phyloP scores from a whole-genome alignment of 2,888 invertebrate species.

The Trichogramma dendrolimi region DNA sequence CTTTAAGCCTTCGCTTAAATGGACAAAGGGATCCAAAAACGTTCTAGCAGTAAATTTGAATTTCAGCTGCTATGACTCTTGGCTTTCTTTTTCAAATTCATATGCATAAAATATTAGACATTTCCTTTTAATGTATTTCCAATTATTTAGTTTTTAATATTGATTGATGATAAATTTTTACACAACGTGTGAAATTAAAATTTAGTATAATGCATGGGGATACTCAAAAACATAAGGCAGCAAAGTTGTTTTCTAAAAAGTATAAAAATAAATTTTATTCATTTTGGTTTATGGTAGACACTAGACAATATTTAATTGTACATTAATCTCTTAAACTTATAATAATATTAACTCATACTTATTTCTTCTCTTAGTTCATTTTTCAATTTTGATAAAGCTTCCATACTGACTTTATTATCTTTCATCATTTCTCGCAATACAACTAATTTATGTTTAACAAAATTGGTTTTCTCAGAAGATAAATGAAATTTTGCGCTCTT shows the following conservation, averaged over 20 bases:
- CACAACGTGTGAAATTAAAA: no score
- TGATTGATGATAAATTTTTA: no score
- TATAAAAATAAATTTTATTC: neutral
- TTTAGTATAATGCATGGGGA: no score
- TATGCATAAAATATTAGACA: no score
- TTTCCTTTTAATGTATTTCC: no score
- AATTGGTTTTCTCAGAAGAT: conserved; percentile 31
- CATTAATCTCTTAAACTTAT: neutral
- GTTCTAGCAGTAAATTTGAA: no score
- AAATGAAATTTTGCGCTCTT: conserved; percentile 25
- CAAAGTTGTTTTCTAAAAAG: neutral
- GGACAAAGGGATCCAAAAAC: no score
- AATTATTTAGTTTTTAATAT: no score
- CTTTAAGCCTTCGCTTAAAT: no score
- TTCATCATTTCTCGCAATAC: conserved; percentile 32
- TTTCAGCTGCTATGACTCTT: no score
- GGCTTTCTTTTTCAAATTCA: no score
- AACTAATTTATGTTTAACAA: conserved; percentile 39
- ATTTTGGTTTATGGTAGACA: neutral
- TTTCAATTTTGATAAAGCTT: conserved; percentile 16
- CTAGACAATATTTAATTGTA: neutral
- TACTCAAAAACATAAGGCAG: no score
- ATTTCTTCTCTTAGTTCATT: conserved; percentile 11
- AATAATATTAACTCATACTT: neutral
- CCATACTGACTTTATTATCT: conserved; percentile 34